Evolutionary conservation across 2,113 vertebrate species (phyloP).

Genomic region (Mus spicilegus): DNA sequence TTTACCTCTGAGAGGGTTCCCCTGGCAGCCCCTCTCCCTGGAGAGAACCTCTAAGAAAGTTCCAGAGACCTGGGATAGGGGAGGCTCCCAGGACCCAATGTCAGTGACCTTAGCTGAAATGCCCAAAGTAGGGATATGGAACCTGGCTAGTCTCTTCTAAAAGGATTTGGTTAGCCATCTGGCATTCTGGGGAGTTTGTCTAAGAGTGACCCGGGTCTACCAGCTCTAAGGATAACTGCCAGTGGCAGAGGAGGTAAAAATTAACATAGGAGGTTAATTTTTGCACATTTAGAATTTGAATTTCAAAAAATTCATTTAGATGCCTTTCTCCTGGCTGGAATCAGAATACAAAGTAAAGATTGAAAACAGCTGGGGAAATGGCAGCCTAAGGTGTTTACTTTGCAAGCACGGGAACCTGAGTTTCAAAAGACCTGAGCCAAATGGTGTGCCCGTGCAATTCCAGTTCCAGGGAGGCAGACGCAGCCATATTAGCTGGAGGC

Average conservation of each 20-base stretch:
- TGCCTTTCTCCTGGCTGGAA: neutral
- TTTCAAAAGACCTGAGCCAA: neutral
- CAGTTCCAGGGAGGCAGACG: neutral
- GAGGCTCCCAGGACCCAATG: too few species aligned
- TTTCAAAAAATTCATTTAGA: constrained; percentile 21
- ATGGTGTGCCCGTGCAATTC: neutral
- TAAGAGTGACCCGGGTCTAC: neutral
- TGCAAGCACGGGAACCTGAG: too few species aligned
- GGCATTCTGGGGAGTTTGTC: neutral
- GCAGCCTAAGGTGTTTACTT: too few species aligned
- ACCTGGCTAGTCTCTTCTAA: neutral
- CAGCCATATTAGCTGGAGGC: neutral
- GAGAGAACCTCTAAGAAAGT: too few species aligned
- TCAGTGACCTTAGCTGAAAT: too few species aligned
- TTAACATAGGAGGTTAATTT: neutral
- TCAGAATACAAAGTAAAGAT: neutral
- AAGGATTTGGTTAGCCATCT: neutral
- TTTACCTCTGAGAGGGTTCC: too few species aligned
- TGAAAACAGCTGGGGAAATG: neutral
- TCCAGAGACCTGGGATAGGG: too few species aligned
- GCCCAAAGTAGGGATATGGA: too few species aligned
- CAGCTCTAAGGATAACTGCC: neutral
- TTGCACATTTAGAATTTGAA: constrained; percentile 20
- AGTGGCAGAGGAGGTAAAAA: neutral
- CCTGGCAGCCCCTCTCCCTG: too few species aligned